A percentile compares a stretch with the other conserved stretches of the same genome.
Evolutionary conservation across 1,140 invertebrate genomes (phyloP).

Genomic region (Pantala flavescens): DNA sequence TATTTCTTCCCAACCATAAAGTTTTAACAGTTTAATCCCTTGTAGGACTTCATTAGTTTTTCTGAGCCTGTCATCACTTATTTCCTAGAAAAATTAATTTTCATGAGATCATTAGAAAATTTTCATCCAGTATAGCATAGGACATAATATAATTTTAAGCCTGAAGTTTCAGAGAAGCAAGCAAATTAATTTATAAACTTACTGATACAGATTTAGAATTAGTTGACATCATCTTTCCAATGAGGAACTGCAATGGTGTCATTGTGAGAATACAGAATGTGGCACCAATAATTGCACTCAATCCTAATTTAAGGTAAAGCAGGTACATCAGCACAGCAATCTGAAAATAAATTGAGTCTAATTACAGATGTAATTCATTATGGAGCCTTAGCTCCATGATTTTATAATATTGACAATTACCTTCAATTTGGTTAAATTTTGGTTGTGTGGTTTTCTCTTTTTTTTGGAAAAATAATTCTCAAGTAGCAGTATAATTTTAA

Average conservation of each 20-base stretch:
- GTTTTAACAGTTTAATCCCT: constrained; percentile 69
- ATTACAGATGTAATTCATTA: no score
- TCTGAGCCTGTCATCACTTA: constrained; percentile 61
- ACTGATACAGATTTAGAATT: constrained; percentile 58
- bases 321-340: constrained; percentile 59
- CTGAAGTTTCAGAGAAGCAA: no score
- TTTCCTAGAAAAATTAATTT: constrained; percentile 37
- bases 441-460: no score
- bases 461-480: no score
- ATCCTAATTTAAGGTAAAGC: constrained; percentile 62
- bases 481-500: no score
- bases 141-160: no score
- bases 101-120: neutral
- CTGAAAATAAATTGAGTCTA: constrained; percentile 37
- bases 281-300: constrained; percentile 66
- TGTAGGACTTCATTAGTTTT: constrained; percentile 69
- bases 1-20: constrained; percentile 69
- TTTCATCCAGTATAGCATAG: neutral
- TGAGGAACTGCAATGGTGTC: constrained; percentile 58
- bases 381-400: no score
- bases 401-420: no score
- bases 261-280: constrained; percentile 54
- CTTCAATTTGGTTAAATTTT: no score
- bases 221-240: constrained; percentile 58
- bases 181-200: constrained; percentile 26